Base-by-base conservation (phyloP, 2,113 vertebrate genomes). In the Phrynosoma platyrhinos region DNA sequence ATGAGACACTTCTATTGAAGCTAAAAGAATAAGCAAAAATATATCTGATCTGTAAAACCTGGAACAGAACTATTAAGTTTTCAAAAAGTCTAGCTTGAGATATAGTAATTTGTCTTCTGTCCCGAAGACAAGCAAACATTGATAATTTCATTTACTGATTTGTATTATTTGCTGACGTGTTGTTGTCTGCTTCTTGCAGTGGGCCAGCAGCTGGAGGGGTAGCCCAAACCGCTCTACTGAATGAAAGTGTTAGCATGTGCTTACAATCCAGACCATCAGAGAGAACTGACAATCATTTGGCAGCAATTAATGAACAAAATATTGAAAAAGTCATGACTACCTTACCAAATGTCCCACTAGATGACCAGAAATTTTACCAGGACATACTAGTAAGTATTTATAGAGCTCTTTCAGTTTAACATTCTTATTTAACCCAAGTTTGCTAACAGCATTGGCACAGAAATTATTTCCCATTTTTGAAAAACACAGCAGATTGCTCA, bases 341-440 rank as follows among this genome's bases (percentile, higher is more conserved):
- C 36, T 85, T 85, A 55, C 91, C 94, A 88, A 90, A 1, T 79
- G 90, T 82, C 7, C 78, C 89, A 0, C 89, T 93, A 30, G 94
- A 95, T 68, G 94, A 96, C 64, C 96, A 97, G 91, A 97, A 95
- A 83, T 96, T 98, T 94, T 98, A 97, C 90, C 96, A 97, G 86
- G 95, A 98, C 66, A 95, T 98, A 66, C 89, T 98, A 96, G 98
- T 98, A 96, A 96, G 75, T 74, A 84, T 55, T 83, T 53, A 9
- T 47, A 53, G 6, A 10, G 9, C 30, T 18, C 14, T 71, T 20
- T 20, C 21, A 30, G 0, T 87, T 16, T 74, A 74, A 55, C 7
- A 30, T 9, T 79, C 5, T 62, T 55, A 74, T 36, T 55, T 68
- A 52, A 83, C 30, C 16, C 21, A 40, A 32, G 1, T 68, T 40